A percentile compares a stretch with the other conserved stretches of the same genome.
phyloP scores from a whole-genome alignment of 2,797 vertebrate genomes.

The Neosilurus mollespiculum region DNA sequence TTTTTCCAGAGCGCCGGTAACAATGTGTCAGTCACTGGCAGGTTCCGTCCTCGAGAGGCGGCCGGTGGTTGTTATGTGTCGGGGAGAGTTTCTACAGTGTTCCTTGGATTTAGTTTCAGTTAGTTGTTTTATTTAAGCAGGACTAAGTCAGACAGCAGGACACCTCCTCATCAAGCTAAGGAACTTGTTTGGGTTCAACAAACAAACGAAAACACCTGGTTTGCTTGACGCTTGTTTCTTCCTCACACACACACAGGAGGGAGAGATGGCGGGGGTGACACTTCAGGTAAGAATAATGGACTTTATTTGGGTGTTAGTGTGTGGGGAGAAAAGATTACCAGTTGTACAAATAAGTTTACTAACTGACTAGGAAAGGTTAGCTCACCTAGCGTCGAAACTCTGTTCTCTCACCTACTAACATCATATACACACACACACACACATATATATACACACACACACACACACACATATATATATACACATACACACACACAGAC shows the following conservation, averaged over 20 bases:
- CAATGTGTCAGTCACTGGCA: slow-evolving; percentile 1
- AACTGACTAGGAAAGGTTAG: neutral
- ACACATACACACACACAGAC: too few relatives aligned
- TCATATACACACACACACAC: too few relatives aligned
- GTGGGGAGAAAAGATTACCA: neutral
- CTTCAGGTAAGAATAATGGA: slow-evolving; percentile 62
- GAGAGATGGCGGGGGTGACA: slow-evolving; percentile 66
- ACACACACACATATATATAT: too few relatives aligned
- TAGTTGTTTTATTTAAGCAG: neutral
- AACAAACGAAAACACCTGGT: neutral
- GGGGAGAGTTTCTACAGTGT: neutral
- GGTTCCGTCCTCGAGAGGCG: neutral
- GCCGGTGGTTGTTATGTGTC: neutral
- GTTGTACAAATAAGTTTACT: neutral
- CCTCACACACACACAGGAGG: neutral
- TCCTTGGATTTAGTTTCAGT: slow-evolving; percentile 6
- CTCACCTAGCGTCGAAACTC: too few relatives aligned
- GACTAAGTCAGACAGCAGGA: neutral
- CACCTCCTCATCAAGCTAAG: neutral
- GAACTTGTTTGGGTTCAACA: neutral
- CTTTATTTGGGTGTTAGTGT: neutral
- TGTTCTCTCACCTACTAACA: too few relatives aligned
- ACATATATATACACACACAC: too few relatives aligned
- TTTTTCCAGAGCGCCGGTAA: slow-evolving; percentile 41
- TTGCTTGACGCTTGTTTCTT: neutral